A percentile compares a stretch with the other conserved stretches of the same genome.
Evolutionary conservation across 2,797 vertebrate species (phyloP).

Genomic region (Paramormyrops hopkinsi): DNA sequence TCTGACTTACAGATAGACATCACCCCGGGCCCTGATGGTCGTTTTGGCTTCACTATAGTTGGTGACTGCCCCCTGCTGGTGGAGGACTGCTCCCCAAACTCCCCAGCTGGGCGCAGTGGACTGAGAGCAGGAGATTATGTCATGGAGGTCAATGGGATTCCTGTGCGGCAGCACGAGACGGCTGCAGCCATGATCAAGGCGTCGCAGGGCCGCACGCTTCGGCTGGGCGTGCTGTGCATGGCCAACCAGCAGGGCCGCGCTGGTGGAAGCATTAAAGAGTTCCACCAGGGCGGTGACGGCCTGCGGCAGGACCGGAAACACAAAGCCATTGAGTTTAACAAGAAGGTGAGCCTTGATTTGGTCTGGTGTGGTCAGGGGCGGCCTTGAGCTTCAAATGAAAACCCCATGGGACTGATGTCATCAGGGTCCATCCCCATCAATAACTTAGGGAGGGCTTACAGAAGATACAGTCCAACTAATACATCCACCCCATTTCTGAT

Average conservation of each 20-base stretch:
- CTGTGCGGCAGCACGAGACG: slow-evolving; percentile 62
- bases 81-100: slow-evolving; percentile 68
- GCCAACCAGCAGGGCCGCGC: slow-evolving; percentile 55
- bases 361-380: not conserved
- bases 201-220: slow-evolving; percentile 57
- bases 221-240: slow-evolving; percentile 74
- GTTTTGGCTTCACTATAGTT: slow-evolving; percentile 73
- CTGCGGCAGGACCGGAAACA: slow-evolving; percentile 69
- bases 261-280: slow-evolving; percentile 48
- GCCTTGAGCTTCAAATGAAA: not conserved
- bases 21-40: slow-evolving; percentile 56
- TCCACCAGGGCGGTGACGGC: slow-evolving; percentile 42
- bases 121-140: slow-evolving; percentile 73
- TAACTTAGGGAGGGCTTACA: not conserved
- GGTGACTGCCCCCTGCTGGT: slow-evolving; percentile 70
- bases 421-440: not conserved
- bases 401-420: not conserved
- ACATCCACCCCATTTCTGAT: not conserved
- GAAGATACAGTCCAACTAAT: not conserved
- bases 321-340: slow-evolving; percentile 87
- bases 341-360: slow-evolving; percentile 61
- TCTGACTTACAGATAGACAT: slow-evolving; percentile 55
- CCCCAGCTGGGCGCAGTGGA: slow-evolving; percentile 68
- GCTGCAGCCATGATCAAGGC: slow-evolving; percentile 63
- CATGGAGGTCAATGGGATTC: slow-evolving; percentile 75